Evolutionary conservation across 1,140 invertebrate species (phyloP), one percentile per base, ranked within the genome.

Genomic region (Anadara kagoshimensis): DNA sequence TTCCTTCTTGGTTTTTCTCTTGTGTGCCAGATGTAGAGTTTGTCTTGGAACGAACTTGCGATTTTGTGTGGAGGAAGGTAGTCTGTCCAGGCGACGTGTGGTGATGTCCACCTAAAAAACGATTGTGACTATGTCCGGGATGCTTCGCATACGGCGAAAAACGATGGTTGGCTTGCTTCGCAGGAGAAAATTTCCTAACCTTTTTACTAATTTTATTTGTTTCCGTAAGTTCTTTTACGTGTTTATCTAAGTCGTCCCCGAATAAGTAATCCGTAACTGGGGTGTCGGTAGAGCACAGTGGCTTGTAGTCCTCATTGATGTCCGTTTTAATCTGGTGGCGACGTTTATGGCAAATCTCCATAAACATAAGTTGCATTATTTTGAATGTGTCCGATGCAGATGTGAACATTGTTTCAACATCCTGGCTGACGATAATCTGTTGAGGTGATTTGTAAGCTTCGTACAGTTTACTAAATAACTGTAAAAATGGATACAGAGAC

Each of bases 161-260:
- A 41, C 22, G 20, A 45, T 43, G 43, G 51, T 10, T n/a, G 54
- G 45, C 54, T 24, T 47, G 29, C 10, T 56, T 44, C 47, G 26
- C 44, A 29, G 43, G 29, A 16, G 20, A 56, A 26, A 69, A 18
- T 69, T 43, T 45, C 36, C 45, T 45, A 24, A 54, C 26, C 18
- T n/a, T 41, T 45, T 59, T 20, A n/a, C 54, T 47, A 59, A 47
- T n/a, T 16, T 45, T 45, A 12, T 47, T 5, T 20, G 54, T 45
- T 24, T 69, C 59, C 1, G 66, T 20, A 24, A 69, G 22, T 45
- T 58, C 54, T 29, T 59, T 56, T 44, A 54, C 56, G 45, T n/a
- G n/a, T n/a, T n/a, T n/a, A n/a, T n/a, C n/a, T n/a, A n/a, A n/a
- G n/a, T n/a, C n/a, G n/a, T n/a, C n/a, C n/a, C n/a, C n/a, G n/a